phyloP scores from a whole-genome alignment of 2,888 invertebrate species.

The Drosophila testacea region DNA sequence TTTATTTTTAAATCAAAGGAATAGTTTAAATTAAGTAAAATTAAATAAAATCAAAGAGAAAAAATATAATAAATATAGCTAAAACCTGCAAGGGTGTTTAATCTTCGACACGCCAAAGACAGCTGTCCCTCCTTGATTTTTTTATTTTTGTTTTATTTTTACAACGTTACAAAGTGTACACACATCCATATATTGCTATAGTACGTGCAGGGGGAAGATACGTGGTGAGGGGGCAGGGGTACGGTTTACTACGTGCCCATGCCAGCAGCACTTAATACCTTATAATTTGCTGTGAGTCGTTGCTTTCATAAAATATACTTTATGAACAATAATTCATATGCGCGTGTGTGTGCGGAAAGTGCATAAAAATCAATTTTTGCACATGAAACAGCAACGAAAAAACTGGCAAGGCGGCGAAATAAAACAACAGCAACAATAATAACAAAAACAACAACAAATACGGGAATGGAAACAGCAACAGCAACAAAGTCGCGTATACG shows the following conservation, averaged over 20 bases:
- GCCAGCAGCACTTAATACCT: slow-evolving; percentile 76
- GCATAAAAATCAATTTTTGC: slow-evolving; percentile 79
- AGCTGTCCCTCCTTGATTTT: neutral
- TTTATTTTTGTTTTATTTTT: neutral
- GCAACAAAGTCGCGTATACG: slow-evolving; percentile 17
- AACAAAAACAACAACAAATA: slow-evolving; percentile 15
- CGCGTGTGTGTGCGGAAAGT: slow-evolving; percentile 63
- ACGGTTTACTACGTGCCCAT: slow-evolving; percentile 54
- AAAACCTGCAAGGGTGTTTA: slow-evolving; percentile 13
- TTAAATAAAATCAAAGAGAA: neutral
- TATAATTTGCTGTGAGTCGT: slow-evolving; percentile 78
- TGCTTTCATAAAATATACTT: slow-evolving; percentile 80
- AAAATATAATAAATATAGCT: neutral
- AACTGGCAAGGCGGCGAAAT: slow-evolving; percentile 70
- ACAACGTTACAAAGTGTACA: slow-evolving; percentile 47
- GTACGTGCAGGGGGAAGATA: slow-evolving; percentile 7
- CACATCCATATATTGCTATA: slow-evolving; percentile 11
- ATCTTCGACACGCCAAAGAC: slow-evolving; percentile 9
- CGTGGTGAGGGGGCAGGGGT: neutral
- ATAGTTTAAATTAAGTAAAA: neutral
- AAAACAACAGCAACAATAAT: slow-evolving; percentile 54
- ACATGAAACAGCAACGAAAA: slow-evolving; percentile 62
- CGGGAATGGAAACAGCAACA: slow-evolving; percentile 38
- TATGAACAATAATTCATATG: slow-evolving; percentile 78
- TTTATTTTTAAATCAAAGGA: too few species aligned